These are phyloP conservation scores for Lochmaea crataegi DNA, from an alignment of 2,888 invertebrate genomes.

Conservation along the genomic window DNA sequence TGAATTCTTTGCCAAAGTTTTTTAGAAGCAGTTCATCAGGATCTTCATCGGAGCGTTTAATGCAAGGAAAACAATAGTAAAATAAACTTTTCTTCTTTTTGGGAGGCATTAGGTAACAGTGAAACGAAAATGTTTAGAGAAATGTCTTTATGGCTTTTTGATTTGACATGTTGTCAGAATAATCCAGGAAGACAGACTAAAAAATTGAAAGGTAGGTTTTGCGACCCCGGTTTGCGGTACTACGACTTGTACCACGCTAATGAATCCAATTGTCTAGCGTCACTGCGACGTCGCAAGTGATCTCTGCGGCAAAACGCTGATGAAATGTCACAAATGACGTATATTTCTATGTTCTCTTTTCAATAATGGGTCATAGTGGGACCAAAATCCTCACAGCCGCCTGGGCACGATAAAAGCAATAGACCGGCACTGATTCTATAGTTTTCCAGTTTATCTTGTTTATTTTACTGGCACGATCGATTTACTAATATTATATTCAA, in stretches of 20 bases:
- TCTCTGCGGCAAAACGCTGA: too few species aligned
- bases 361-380: too few species aligned
- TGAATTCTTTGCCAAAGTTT: constrained; percentile 46
- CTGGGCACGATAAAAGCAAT: too few species aligned
- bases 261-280: too few species aligned
- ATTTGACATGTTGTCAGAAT: background rate
- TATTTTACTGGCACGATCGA: too few species aligned
- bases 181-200: too few species aligned
- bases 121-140: background rate
- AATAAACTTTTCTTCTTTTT: constrained; percentile 24
- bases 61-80: constrained; percentile 43
- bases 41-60: constrained; percentile 33
- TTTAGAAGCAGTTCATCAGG: constrained; percentile 43
- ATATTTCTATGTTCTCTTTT: too few species aligned
- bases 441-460: too few species aligned
- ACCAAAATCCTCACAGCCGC: too few species aligned
- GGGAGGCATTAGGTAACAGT: background rate
- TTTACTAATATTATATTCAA: background rate
- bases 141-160: background rate
- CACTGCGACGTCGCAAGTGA: too few species aligned
- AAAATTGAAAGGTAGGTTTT: background rate
- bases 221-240: background rate
- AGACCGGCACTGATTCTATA: too few species aligned
- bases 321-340: background rate
- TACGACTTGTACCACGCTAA: background rate